Conservation (phyloP, 2,113 vertebrate genomes). For the Chelonoidis abingdonii region DNA sequence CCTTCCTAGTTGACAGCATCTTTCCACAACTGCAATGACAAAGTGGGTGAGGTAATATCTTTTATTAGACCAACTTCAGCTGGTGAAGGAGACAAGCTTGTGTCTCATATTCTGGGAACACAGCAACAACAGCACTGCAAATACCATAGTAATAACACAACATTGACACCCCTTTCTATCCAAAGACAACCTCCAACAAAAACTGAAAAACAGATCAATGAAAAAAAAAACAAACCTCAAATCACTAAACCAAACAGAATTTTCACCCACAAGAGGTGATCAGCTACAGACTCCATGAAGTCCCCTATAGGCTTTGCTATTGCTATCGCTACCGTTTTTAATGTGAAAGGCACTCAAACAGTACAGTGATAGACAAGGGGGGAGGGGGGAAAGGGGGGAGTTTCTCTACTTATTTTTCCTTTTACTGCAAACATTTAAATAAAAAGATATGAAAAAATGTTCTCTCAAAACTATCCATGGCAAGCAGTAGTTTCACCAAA, state of each 20-base stretch:
- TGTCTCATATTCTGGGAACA: neutral
- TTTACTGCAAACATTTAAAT: neutral
- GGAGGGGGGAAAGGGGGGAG: neutral
- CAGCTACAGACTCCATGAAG: neutral
- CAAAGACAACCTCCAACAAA: neutral
- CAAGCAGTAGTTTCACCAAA: neutral
- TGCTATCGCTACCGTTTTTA: neutral
- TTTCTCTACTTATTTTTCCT: neutral
- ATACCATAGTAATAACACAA: neutral
- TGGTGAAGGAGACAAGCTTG: neutral
- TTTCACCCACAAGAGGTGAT: neutral
- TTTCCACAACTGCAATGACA: neutral
- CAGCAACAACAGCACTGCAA: neutral
- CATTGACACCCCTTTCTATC: neutral
- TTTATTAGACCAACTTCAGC: neutral
- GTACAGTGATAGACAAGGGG: neutral
- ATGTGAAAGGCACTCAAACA: neutral
- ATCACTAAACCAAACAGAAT: neutral
- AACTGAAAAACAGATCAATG: neutral
- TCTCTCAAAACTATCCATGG: neutral
- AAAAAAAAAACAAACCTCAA: neutral
- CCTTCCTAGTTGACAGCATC: neutral
- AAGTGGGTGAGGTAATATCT: neutral
- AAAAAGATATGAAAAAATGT: neutral
- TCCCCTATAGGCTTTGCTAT: neutral